phyloP scores from a whole-genome alignment of 2,888 invertebrate species.

The Balanococcus diminutus region DNA sequence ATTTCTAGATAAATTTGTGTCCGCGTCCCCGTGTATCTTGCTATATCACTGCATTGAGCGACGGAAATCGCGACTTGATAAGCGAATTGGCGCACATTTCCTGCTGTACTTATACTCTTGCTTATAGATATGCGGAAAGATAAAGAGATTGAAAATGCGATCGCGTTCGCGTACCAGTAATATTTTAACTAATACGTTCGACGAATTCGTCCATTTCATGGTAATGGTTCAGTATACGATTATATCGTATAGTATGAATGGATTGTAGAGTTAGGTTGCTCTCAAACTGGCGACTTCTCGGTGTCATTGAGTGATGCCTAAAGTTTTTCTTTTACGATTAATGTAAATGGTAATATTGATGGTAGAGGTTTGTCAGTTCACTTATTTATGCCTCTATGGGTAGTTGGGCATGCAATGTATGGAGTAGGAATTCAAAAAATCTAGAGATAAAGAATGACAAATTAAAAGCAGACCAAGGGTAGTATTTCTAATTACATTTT shows the following conservation, averaged over 20 bases:
- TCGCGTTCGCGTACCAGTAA: conserved; percentile 4
- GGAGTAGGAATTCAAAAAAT: no score
- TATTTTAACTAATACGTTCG: not conserved
- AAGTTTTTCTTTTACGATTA: not conserved
- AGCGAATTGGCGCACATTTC: not conserved
- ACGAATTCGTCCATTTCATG: conserved; percentile 31
- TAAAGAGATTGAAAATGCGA: not conserved
- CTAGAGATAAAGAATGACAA: not conserved
- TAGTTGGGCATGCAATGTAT: no score
- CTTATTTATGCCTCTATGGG: no score
- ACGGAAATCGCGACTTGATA: conserved; percentile 4
- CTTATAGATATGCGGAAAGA: not conserved
- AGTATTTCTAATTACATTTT: not conserved
- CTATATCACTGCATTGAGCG: not conserved
- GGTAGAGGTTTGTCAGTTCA: no score
- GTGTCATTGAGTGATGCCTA: not conserved
- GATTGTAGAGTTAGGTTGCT: not conserved
- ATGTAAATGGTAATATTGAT: no score
- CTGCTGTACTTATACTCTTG: no score
- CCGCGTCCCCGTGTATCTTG: not conserved
- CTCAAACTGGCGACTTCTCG: not conserved
- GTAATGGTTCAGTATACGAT: conserved; percentile 7
- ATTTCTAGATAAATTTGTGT: not conserved
- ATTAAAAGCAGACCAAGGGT: not conserved
- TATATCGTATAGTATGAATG: not conserved